phyloP scores from a whole-genome alignment of 2,113 vertebrate genomes.

The Myxocyprinus asiaticus region DNA sequence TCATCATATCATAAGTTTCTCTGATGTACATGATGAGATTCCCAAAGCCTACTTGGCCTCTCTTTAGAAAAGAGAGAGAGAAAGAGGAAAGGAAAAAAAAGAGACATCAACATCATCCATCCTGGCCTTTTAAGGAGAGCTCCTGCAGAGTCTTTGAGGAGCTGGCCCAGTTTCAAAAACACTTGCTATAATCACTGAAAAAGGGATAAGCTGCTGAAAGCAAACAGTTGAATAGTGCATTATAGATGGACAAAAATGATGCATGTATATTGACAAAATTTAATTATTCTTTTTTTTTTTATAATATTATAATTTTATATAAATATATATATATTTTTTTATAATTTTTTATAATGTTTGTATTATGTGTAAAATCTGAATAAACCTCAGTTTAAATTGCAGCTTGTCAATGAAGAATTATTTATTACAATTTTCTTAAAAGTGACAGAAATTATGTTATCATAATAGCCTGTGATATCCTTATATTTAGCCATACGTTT shows the following conservation, averaged over 20 bases:
- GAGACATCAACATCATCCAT: conserved; percentile 68
- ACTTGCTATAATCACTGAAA: conserved; percentile 28
- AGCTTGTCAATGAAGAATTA: too few relatives aligned
- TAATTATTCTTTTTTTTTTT: too few relatives aligned
- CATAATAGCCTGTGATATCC: too few relatives aligned
- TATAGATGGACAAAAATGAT: neutral
- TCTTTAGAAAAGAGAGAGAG: conserved; percentile 19
- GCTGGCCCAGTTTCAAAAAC: conserved; percentile 72
- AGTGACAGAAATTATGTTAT: too few relatives aligned
- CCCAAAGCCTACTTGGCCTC: conserved; percentile 62
- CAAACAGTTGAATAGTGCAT: neutral
- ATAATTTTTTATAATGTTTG: too few relatives aligned
- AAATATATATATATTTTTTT: too few relatives aligned
- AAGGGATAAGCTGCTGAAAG: neutral
- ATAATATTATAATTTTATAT: too few relatives aligned
- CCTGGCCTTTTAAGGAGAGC: conserved; percentile 79
- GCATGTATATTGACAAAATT: neutral
- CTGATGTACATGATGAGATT: conserved; percentile 67
- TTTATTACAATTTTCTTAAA: too few relatives aligned
- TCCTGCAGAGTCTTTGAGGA: conserved; percentile 69
- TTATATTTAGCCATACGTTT: too few relatives aligned
- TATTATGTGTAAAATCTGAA: too few relatives aligned
- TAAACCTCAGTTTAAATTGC: too few relatives aligned
- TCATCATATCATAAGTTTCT: conserved; percentile 66
- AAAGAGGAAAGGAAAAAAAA: neutral